Evolutionary conservation across 2,797 vertebrate genomes (phyloP), one percentile per base, ranked within the genome.

Genomic region (Poecile montanus): DNA sequence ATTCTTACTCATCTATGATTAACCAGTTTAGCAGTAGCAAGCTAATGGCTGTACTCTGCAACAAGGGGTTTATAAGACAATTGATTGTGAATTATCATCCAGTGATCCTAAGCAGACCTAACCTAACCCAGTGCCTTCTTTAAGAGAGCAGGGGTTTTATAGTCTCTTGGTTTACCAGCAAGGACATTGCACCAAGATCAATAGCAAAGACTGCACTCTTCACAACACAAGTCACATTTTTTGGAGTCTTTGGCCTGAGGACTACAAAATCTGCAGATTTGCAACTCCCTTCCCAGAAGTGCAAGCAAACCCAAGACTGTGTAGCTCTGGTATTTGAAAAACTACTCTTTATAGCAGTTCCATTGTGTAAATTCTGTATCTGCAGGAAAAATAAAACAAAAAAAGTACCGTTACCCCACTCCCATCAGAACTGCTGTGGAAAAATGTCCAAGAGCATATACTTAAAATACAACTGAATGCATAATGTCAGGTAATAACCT

Each of bases 331-430:
- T 77, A 47, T 12, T 15, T 75, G 50, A 68, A 75, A 88, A 91
- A 40, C 5, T 15, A 45, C 8, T 57, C 27, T 71, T 36, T 84
- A 40, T 36, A 42, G 34, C 6, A 50, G n/a, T 36, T 29, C 29
- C 30, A 61, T 4, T 68, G 13, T 16, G 20, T 34, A 62, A 78
- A 85, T 63, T 72, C 53, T 3, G 0, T 13, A 78, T 34, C 44
- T 78, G 51, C 5, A 63, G 12, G 21, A 58, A 76, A 85, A 92
- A 36, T 6, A 34, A 66, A 75, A 6, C 25, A n/a, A 61, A 89
- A 3, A 7, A 26, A 13, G 29, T 14, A 72, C 11, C 0, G 0
- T 12, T 23, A 11, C 4, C 8, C 15, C 7, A 29, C 12, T 67
- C 57, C 61, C 22, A 47, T 44, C 44, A 65, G 30, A 57, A 85